Evolutionary conservation across 2,797 vertebrate species (phyloP).

Genomic region (Okamejei kenojei): DNA sequence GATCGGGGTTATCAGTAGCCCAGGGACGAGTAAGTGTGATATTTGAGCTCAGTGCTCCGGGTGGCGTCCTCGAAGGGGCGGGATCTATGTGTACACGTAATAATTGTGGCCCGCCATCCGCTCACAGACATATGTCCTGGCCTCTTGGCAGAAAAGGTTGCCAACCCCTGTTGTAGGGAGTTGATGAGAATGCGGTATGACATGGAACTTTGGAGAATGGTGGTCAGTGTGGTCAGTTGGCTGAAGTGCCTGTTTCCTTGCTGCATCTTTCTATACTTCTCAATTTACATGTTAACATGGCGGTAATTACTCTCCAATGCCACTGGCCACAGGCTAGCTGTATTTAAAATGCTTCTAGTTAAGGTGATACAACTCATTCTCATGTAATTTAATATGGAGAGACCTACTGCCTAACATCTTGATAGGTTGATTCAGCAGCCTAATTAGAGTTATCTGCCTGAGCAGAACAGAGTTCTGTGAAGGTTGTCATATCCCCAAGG

Average conservation of each 20-base stretch:
- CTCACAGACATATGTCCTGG: too few species aligned
- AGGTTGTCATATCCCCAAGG: not conserved
- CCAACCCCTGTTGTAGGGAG: too few species aligned
- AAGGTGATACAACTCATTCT: not conserved
- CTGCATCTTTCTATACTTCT: too few species aligned
- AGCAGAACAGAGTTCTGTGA: not conserved
- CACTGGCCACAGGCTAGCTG: not conserved
- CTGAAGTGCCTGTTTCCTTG: not conserved
- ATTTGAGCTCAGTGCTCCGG: too few species aligned
- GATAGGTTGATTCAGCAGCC: not conserved
- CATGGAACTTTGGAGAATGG: too few species aligned
- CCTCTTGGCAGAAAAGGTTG: too few species aligned
- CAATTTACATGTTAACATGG: not conserved
- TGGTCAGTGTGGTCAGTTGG: not conserved
- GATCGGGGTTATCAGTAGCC: too few species aligned
- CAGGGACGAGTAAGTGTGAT: too few species aligned
- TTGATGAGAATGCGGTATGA: too few species aligned
- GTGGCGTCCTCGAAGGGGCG: too few species aligned
- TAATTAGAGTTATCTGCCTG: conserved; percentile 20
- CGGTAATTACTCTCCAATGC: not conserved
- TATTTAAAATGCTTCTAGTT: not conserved
- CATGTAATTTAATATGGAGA: not conserved
- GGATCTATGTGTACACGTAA: too few species aligned
- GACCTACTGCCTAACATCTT: not conserved
- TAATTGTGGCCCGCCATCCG: too few species aligned